Evolutionary conservation across 2,113 vertebrate species (phyloP).

Genomic region (Gallinago media): DNA sequence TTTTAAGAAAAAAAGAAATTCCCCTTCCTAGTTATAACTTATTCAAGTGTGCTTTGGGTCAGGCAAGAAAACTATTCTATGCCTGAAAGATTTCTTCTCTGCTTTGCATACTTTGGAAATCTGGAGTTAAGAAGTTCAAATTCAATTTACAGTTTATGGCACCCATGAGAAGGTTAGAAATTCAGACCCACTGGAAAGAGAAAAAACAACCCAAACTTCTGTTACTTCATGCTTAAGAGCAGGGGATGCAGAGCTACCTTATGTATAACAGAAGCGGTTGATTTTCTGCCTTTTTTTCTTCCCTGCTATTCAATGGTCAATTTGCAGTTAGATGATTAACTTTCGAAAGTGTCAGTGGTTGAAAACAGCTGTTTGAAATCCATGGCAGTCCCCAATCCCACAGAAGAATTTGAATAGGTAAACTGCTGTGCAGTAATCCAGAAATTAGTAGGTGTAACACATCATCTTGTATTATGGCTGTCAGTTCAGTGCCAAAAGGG

Average conservation of each 20-base stretch:
- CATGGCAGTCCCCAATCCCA: not conserved
- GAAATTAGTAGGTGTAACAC: constrained; percentile 1
- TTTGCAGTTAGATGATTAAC: not conserved
- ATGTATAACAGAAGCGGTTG: not conserved
- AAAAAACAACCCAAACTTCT: not conserved
- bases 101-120: not conserved
- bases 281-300: not conserved
- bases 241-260: not conserved
- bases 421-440: constrained; percentile 17
- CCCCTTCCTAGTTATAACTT: not conserved
- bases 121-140: constrained; percentile 22
- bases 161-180: not conserved
- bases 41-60: not conserved
- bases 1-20: not conserved
- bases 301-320: not conserved
- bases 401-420: not conserved
- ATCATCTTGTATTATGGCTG: not conserved
- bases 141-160: not conserved
- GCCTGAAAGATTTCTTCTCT: not conserved
- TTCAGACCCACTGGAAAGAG: not conserved
- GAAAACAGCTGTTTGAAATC: constrained; percentile 29
- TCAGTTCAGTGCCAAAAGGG: not conserved
- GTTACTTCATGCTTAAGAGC: not conserved
- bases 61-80: not conserved
- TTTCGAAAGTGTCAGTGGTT: not conserved